Percentiles rank a stretch among this genome's conserved stretches.
Evolutionary conservation across 30 jellyfish, hydroid and myxozoan genomes (phyloP).

Genomic region (Catostylus mosaicus): DNA sequence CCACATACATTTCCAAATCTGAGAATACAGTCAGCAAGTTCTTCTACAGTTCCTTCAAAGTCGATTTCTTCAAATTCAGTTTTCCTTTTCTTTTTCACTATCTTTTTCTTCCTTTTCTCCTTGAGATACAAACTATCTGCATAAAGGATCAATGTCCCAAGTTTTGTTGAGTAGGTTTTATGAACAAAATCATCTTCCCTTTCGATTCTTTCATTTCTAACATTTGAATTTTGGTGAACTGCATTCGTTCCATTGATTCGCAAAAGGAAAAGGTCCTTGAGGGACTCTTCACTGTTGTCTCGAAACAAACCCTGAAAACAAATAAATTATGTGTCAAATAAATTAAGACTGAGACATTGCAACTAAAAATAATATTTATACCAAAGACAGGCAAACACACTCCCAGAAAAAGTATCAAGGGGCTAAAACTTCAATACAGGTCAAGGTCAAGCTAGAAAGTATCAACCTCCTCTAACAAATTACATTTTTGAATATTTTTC

Average conservation of each 20-base stretch:
- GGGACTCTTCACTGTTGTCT: slow-evolving; percentile 15
- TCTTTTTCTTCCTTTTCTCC: slow-evolving; percentile 37
- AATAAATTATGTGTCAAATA: too few relatives aligned
- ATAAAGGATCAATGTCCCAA: slow-evolving; percentile 47
- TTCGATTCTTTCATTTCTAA: neutral
- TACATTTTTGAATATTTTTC: too few relatives aligned
- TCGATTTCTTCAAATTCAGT: slow-evolving; percentile 15
- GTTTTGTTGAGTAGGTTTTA: slow-evolving; percentile 65
- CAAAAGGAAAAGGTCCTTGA: slow-evolving; percentile 47
- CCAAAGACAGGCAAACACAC: too few relatives aligned
- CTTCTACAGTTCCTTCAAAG: slow-evolving; percentile 68
- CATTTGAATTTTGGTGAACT: neutral
- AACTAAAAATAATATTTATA: too few relatives aligned
- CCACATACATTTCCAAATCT: slow-evolving; percentile 70
- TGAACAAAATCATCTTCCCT: slow-evolving; percentile 3
- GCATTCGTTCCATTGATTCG: slow-evolving; percentile 31
- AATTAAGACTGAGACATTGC: too few relatives aligned
- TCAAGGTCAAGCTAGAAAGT: too few relatives aligned
- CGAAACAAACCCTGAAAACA: slow-evolving; percentile 19
- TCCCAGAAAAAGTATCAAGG: too few relatives aligned
- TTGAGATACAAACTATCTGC: slow-evolving; percentile 49
- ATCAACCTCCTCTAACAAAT: too few relatives aligned
- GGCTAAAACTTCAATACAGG: too few relatives aligned
- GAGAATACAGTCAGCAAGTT: slow-evolving; percentile 46
- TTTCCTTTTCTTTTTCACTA: slow-evolving; percentile 15